Evolutionary conservation across 2,113 vertebrate genomes (phyloP), one percentile per base, ranked within the genome.

Genomic region (Arvicanthis niloticus): DNA sequence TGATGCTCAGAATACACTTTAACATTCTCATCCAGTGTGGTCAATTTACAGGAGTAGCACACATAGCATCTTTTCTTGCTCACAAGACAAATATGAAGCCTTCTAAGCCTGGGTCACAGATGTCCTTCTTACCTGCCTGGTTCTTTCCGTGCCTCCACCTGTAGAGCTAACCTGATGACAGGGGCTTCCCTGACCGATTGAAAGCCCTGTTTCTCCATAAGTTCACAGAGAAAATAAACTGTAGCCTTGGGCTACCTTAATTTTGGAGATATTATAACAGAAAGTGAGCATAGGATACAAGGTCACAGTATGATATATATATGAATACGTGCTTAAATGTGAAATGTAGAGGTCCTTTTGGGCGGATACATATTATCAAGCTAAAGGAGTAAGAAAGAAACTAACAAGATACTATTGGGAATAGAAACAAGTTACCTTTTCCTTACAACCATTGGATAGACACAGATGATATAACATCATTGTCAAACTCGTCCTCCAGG

Each of bases 121-220:
- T 17, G 26, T 65, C 45, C 81, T 68, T 94, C 48, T 95, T 92
- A 96, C 76, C 81, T 96, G 86, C 70, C 77, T 82, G 9, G 17
- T 34, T 77, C 90, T 93, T 93, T 96, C 95, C 95, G 90, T 95
- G 91, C 5, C 92, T 97, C 87, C 88, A 95, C 96, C 94, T 92
- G 88, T 77, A 91, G 48, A 45, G 34, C 45, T 87, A 85, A 93
- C 85, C 40, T 67, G 60, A 94, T 65, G 72, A 89, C 29, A 86
- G 89, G 3, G 62, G 56, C 15, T 88, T 95, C 22, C 51, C 81
- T 91, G 88, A 92, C 88, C 88, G 91, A 56, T 93, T 91, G 17
- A 51, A 96, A 91, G 75, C 21, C 48, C 88, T 21, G 1, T 3
- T 65, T 45, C 31, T 17, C n/a, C 4, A 80, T 91, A 8, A 85